Percentiles rank a stretch among this genome's conserved stretches.
Evolutionary conservation across 2,888 invertebrate species (phyloP).

Genomic region (Zootermopsis nevadensis): DNA sequence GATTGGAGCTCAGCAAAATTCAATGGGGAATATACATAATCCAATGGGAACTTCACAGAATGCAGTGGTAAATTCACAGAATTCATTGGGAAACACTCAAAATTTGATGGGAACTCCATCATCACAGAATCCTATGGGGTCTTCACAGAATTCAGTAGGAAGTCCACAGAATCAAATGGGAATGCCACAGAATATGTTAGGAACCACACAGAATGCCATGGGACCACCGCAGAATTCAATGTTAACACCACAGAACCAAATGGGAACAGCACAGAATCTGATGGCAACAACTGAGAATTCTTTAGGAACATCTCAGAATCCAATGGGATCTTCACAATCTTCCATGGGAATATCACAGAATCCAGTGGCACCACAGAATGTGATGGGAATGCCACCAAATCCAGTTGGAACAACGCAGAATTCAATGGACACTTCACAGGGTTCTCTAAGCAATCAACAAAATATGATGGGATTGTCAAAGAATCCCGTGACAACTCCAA

Average conservation of each 20-base stretch:
- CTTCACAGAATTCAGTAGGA: slow-evolving; percentile 24
- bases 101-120: background rate
- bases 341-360: slow-evolving; percentile 26
- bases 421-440: slow-evolving; percentile 27
- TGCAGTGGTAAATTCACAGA: background rate
- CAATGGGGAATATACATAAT: slow-evolving; percentile 9
- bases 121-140: slow-evolving; percentile 25
- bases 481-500: background rate
- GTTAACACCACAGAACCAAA: slow-evolving; percentile 12
- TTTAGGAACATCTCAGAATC: background rate
- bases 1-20: background rate
- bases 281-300: slow-evolving; percentile 16
- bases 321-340: background rate
- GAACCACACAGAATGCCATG: background rate
- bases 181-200: background rate
- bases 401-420: slow-evolving; percentile 17
- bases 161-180: background rate
- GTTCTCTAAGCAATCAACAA: slow-evolving; percentile 4
- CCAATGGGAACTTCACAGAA: slow-evolving; percentile 5
- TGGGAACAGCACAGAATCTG: slow-evolving; percentile 14
- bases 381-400: slow-evolving; percentile 22
- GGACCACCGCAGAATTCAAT: slow-evolving; percentile 18
- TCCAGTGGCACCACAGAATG: slow-evolving; percentile 32
- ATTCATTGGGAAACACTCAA: background rate
- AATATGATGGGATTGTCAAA: slow-evolving; percentile 4